A percentile compares a stretch with the other conserved stretches of the same genome.
Conservation (phyloP, 53 echinoderm and acorn worm species). For the Apostichopus leukothele region DNA sequence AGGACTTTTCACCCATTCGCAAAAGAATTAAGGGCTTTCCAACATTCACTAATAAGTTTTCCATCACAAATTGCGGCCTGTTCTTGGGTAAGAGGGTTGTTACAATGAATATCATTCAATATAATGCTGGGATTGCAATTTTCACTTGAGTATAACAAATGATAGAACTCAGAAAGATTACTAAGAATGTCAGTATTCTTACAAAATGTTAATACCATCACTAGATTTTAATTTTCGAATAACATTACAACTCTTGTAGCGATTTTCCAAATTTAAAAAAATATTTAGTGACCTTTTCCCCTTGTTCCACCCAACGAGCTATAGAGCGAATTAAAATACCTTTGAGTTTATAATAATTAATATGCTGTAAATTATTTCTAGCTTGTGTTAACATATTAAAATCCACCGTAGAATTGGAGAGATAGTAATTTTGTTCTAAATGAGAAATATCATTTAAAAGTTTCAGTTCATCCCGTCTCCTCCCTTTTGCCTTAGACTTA, state of each 20-base stretch:
- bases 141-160: neutral
- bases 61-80: neutral
- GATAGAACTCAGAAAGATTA: neutral
- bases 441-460: conserved; percentile 12
- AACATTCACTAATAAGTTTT: conserved; percentile 12
- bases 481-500: conserved; percentile 33
- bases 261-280: conserved; percentile 4
- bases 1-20: neutral
- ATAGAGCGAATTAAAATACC: conserved; percentile 25
- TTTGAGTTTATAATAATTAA: neutral
- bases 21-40: neutral
- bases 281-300: conserved; percentile 31
- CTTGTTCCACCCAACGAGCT: conserved; percentile 43
- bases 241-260: too few species aligned
- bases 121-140: neutral
- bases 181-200: neutral
- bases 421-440: conserved; percentile 8
- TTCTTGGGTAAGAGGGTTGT: neutral
- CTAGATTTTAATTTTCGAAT: too few species aligned
- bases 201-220: too few species aligned
- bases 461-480: neutral
- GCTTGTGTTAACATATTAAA: neutral
- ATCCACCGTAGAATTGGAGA: neutral
- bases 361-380: conserved; percentile 20
- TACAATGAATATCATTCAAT: neutral